Evolutionary conservation across 37 sponge, comb jelly and placozoan genomes (phyloP), one percentile per base, ranked within the genome.

Genomic region (Beroe ovata): DNA sequence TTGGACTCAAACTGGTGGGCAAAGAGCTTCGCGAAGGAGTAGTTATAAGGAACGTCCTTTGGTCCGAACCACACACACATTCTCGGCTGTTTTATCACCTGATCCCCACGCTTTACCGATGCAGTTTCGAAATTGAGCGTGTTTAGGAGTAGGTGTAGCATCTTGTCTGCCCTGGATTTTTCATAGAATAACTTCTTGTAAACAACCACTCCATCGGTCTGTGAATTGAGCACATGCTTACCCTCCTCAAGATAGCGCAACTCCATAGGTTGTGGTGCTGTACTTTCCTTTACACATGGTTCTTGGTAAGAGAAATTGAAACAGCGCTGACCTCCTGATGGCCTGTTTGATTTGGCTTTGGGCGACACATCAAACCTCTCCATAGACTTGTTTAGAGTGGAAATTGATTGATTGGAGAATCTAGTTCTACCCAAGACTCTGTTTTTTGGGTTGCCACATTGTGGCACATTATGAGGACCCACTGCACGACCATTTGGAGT

Each of bases 291-390:
- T 25, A 41, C 54, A 21, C 23, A 42, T 1, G 84, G 84, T 42
- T 77, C 84, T 25, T 77, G 39, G 38, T 77, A 77, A 21, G 84
- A 42, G 41, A 77, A 77, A 26, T 77, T 77, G 28, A 77, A 77
- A 77, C 84, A 77, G 18, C 47, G 20, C 54, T 77, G 25, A 1
- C 42, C 84, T n/a, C 84, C 84, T 41, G 47, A 40, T 11, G 84
- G 54, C 16, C 35, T 25, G 34, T 66, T 66, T 34, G 35, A 34
- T 16, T 66, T 66, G 16, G 25, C 16, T 29, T 30, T 29, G 0
- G 36, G 25, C n/a, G n/a, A n/a, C 2, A 30, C 2, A 2, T 30
- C 36, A 26, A 30, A 1, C 2, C 30, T 29, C 1, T 14, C 36
- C 69, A 66, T 32, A 34, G 69, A 25, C 34, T 66, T 26, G 35